Percentiles rank a stretch among this genome's conserved stretches.
Evolutionary conservation across 2,888 invertebrate genomes (phyloP).

Genomic region (Callimorpha dominula): DNA sequence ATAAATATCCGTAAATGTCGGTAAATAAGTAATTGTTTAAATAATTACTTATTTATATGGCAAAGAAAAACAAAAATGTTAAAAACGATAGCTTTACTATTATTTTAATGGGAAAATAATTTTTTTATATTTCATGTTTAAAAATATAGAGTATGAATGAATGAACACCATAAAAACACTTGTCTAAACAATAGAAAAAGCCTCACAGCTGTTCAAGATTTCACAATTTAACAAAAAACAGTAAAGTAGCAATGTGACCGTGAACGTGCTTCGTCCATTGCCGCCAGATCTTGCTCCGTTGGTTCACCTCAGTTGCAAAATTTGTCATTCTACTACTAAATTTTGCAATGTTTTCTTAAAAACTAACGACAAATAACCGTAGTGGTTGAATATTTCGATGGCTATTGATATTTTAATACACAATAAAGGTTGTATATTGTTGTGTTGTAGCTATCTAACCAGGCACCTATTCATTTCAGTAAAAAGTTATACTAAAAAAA

Average conservation of each 20-base stretch:
- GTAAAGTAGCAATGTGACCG: constrained; percentile 20
- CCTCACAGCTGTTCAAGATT: constrained; percentile 15
- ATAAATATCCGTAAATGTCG: no score
- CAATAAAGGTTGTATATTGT: no score
- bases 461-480: no score
- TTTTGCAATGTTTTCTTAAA: constrained; percentile 52
- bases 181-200: background rate
- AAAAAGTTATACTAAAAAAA: no score
- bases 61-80: no score
- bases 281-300: constrained; percentile 43
- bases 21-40: no score
- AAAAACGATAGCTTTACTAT: no score
- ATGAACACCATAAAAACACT: background rate
- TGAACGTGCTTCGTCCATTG: constrained; percentile 40
- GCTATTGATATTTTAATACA: no score
- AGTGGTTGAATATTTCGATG: no score
- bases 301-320: constrained; percentile 57
- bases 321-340: constrained; percentile 48
- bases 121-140: background rate
- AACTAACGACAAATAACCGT: constrained; percentile 29
- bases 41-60: no score
- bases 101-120: background rate
- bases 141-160: background rate
- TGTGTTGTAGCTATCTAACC: no score
- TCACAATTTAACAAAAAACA: constrained; percentile 34